Percentiles rank a stretch among this genome's conserved stretches.
Evolutionary conservation across 2,888 invertebrate species (phyloP).

Genomic region (Drosophila putrida): DNA sequence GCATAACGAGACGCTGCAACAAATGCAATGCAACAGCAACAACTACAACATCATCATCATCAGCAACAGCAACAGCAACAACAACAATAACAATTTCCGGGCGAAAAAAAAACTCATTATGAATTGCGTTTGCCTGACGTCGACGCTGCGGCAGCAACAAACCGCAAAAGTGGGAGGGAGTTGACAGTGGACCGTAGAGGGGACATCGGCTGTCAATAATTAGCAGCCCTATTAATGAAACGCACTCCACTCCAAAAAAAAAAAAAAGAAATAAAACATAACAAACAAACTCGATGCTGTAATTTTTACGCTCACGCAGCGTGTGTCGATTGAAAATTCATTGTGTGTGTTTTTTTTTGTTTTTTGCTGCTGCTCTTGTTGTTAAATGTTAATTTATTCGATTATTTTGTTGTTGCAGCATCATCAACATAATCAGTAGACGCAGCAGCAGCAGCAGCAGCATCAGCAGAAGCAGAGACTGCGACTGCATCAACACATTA

Average conservation of each 20-base stretch:
- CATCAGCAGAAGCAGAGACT: constrained; percentile 15
- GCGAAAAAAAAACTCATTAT: constrained; percentile 69
- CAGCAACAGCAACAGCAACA: constrained; percentile 20
- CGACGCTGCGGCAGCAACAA: constrained; percentile 38
- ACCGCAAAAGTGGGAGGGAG: constrained; percentile 54
- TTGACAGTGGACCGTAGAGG: neutral
- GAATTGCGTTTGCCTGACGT: constrained; percentile 39
- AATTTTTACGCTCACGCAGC: constrained; percentile 47
- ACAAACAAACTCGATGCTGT: constrained; percentile 14
- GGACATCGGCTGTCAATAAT: constrained; percentile 66
- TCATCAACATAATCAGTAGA: constrained; percentile 70
- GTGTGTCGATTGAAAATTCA: constrained; percentile 52
- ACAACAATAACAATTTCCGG: constrained; percentile 20
- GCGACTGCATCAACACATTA: constrained; percentile 28
- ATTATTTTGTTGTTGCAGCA: constrained; percentile 58
- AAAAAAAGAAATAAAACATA: neutral
- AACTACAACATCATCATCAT: constrained; percentile 34
- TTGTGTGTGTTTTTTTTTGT: constrained; percentile 28
- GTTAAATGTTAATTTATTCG: constrained; percentile 64
- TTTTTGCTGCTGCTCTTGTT: constrained; percentile 15
- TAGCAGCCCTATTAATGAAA: constrained; percentile 73
- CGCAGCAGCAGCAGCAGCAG: constrained; percentile 27
- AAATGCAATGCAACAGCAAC: constrained; percentile 37
- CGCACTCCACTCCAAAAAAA: constrained; percentile 3
- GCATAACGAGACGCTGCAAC: constrained; percentile 56